These are phyloP conservation scores for Malachius bipustulatus DNA, from an alignment of 2,888 invertebrate species.

Conservation along the genomic window DNA sequence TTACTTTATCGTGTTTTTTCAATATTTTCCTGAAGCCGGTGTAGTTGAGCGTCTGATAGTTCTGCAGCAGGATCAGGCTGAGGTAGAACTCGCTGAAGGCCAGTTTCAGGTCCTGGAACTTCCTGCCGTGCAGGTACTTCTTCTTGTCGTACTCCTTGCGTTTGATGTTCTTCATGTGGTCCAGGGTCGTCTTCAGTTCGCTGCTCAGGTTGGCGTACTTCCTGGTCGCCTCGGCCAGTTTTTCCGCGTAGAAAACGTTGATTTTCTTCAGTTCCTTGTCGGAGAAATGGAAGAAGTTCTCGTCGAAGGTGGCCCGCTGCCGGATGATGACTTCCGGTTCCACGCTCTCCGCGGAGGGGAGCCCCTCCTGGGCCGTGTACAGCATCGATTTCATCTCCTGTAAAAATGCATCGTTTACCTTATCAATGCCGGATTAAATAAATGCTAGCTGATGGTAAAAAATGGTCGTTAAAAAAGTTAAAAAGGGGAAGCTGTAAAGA, in stretches of 20 bases:
- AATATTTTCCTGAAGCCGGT: slow-evolving; percentile 84
- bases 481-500: no score
- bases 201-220: slow-evolving; percentile 64
- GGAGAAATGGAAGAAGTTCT: slow-evolving; percentile 73
- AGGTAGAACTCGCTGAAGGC: slow-evolving; percentile 87
- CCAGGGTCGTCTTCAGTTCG: slow-evolving; percentile 48
- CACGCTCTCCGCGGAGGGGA: slow-evolving; percentile 62
- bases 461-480: no score
- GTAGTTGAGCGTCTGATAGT: slow-evolving; percentile 79
- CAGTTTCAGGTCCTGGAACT: slow-evolving; percentile 70
- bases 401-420: no score
- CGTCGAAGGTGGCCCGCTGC: slow-evolving; percentile 69
- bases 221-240: slow-evolving; percentile 76
- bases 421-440: no score
- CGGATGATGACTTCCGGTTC: slow-evolving; percentile 58
- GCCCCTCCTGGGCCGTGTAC: slow-evolving; percentile 65
- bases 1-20: slow-evolving; percentile 80
- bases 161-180: slow-evolving; percentile 28
- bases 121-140: slow-evolving; percentile 46
- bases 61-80: slow-evolving; percentile 72
- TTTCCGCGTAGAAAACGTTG: slow-evolving; percentile 81
- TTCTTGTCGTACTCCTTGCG: slow-evolving; percentile 24
- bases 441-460: no score
- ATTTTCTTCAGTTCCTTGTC: slow-evolving; percentile 79
- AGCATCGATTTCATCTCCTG: slow-evolving; percentile 78